Evolutionary conservation across 2,888 invertebrate species (phyloP).

Genomic region (Aplocera efformata): DNA sequence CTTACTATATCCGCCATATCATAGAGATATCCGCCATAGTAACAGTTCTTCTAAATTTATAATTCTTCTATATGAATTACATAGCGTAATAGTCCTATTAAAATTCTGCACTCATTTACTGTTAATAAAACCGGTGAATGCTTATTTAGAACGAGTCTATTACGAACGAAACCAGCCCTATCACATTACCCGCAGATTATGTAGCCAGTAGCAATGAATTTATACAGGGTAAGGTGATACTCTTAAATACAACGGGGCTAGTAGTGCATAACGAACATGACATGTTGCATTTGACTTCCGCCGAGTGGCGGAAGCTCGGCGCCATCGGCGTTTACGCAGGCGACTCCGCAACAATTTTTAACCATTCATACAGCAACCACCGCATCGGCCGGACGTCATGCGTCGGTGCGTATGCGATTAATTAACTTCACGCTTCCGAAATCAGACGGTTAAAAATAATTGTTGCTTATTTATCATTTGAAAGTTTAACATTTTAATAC

Average conservation of each 20-base stretch:
- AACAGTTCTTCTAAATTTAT: too few species aligned
- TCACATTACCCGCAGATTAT: constrained; percentile 29
- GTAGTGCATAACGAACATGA: constrained; percentile 64
- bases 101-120: not conserved
- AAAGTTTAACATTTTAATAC: not conserved
- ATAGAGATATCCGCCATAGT: too few species aligned
- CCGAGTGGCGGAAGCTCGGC: constrained; percentile 60
- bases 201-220: constrained; percentile 44
- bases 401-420: constrained; percentile 41
- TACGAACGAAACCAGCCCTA: constrained; percentile 27
- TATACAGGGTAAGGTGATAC: constrained; percentile 50
- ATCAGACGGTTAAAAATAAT: constrained; percentile 26
- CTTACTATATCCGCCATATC: too few species aligned
- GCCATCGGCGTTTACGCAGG: constrained; percentile 59
- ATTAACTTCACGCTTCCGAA: constrained; percentile 37
- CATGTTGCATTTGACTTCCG: constrained; percentile 71
- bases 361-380: constrained; percentile 49
- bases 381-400: constrained; percentile 55
- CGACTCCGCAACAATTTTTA: constrained; percentile 53
- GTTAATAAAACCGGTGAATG: constrained; percentile 21
- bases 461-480: constrained; percentile 25
- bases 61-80: too few species aligned
- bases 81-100: too few species aligned
- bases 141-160: constrained; percentile 24
- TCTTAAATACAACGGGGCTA: constrained; percentile 49